Evolutionary conservation across 1,140 invertebrate species (phyloP).

Genomic region (Drosophila lacertosa): DNA sequence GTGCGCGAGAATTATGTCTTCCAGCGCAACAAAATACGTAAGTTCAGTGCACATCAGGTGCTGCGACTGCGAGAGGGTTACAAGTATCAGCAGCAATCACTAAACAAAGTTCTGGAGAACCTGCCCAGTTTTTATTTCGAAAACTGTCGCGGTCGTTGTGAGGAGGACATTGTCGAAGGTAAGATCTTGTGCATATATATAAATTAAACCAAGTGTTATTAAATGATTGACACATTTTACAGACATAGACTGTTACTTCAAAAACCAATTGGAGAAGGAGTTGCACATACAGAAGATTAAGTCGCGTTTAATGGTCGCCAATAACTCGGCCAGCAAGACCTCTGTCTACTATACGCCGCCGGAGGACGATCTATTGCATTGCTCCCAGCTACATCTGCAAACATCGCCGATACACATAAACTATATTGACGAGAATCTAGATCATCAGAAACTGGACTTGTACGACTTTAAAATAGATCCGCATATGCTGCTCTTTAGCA

Average conservation of each 20-base stretch:
- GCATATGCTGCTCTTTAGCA: constrained; percentile 51
- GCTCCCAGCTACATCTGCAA: constrained; percentile 65
- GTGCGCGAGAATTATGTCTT: constrained; percentile 97
- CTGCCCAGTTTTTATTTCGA: constrained; percentile 96
- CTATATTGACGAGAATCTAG: constrained; percentile 81
- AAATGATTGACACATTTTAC: too few relatives aligned
- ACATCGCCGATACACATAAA: constrained; percentile 82
- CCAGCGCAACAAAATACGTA: constrained; percentile 96
- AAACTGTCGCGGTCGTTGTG: constrained; percentile 94
- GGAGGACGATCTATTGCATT: constrained; percentile 84
- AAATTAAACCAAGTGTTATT: neutral
- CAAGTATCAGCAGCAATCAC: constrained; percentile 96
- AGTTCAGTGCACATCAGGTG: constrained; percentile 96
- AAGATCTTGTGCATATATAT: constrained; percentile 22
- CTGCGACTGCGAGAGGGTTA: constrained; percentile 94
- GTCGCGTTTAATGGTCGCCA: constrained; percentile 58
- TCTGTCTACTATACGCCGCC: constrained; percentile 93
- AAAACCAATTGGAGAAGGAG: constrained; percentile 86
- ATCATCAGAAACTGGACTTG: constrained; percentile 70
- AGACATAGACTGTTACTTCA: constrained; percentile 86
- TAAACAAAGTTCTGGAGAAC: constrained; percentile 97
- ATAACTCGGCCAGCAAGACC: constrained; percentile 87
- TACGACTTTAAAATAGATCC: constrained; percentile 69
- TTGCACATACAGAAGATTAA: constrained; percentile 76
- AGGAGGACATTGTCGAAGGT: constrained; percentile 87